phyloP scores from a whole-genome alignment of 1,140 invertebrate genomes.

The Drosophila nigrodunni region DNA sequence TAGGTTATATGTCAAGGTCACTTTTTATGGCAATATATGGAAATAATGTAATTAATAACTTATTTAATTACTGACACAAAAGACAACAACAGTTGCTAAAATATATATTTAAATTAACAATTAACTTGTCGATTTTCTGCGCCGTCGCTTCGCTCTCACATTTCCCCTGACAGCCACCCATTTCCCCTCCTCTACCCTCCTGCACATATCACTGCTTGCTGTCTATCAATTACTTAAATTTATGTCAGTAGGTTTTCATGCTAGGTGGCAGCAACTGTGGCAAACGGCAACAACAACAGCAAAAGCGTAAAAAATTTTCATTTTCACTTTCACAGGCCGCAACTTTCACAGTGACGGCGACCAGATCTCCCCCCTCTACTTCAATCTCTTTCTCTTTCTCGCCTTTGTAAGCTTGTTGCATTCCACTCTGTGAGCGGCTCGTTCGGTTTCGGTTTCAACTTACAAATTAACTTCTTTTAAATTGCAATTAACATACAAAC shows the following conservation, averaged over 20 bases:
- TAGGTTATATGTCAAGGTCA: constrained; percentile 16
- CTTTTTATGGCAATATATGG: constrained; percentile 57
- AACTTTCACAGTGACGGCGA: constrained; percentile 59
- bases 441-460: constrained; percentile 3
- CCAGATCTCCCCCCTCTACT: neutral
- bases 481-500: neutral
- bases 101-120: constrained; percentile 28
- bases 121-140: constrained; percentile 41
- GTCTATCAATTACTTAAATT: constrained; percentile 43
- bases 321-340: constrained; percentile 71
- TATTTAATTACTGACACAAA: constrained; percentile 63
- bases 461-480: constrained; percentile 5
- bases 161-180: constrained; percentile 19
- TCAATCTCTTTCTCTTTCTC: constrained; percentile 21
- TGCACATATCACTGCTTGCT: neutral
- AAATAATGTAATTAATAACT: constrained; percentile 67
- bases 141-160: constrained; percentile 32
- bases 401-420: constrained; percentile 33
- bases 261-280: constrained; percentile 11
- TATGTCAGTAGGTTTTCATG: constrained; percentile 70
- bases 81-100: constrained; percentile 52
- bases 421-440: neutral
- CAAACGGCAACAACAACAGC: neutral
- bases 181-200: neutral
- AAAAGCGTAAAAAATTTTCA: constrained; percentile 45